These are phyloP conservation scores for Rhabdophis nuchalis DNA, from an alignment of 2,797 vertebrate species.

Conservation along the genomic window DNA sequence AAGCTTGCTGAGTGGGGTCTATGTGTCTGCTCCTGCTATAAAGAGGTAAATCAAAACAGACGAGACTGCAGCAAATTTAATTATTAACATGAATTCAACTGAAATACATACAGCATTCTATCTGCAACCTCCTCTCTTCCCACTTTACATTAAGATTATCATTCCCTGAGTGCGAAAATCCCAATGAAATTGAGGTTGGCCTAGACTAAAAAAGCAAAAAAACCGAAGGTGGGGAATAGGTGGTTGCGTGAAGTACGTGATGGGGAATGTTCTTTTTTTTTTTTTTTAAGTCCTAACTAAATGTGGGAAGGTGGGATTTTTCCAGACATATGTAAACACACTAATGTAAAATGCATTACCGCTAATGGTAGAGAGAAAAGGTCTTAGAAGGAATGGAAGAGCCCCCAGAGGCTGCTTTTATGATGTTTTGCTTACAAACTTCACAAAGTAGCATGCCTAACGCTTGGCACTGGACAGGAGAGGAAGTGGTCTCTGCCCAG, in stretches of 20 bases:
- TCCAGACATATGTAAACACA: conserved; percentile 52
- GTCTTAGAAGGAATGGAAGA: conserved; percentile 12
- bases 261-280: conserved; percentile 29
- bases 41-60: neutral
- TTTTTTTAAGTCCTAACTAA: conserved; percentile 47
- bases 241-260: conserved; percentile 20
- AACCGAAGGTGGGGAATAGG: conserved; percentile 7
- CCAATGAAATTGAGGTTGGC: conserved; percentile 43
- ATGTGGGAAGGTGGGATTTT: conserved; percentile 53
- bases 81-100: neutral
- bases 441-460: conserved; percentile 17
- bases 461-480: conserved; percentile 28
- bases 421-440: neutral
- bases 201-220: conserved; percentile 44
- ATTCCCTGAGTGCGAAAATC: neutral
- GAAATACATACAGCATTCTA: neutral
- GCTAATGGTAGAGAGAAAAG: conserved; percentile 56
- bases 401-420: conserved; percentile 44
- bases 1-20: neutral
- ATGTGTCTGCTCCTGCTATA: neutral
- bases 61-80: neutral
- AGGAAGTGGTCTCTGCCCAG: conserved; percentile 21
- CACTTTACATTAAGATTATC: conserved; percentile 30
- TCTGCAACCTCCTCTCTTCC: neutral
- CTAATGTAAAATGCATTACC: conserved; percentile 68